A percentile compares a stretch with the other conserved stretches of the same genome.
phyloP scores from a whole-genome alignment of 2,113 vertebrate genomes.

The Irena cyanogastra region DNA sequence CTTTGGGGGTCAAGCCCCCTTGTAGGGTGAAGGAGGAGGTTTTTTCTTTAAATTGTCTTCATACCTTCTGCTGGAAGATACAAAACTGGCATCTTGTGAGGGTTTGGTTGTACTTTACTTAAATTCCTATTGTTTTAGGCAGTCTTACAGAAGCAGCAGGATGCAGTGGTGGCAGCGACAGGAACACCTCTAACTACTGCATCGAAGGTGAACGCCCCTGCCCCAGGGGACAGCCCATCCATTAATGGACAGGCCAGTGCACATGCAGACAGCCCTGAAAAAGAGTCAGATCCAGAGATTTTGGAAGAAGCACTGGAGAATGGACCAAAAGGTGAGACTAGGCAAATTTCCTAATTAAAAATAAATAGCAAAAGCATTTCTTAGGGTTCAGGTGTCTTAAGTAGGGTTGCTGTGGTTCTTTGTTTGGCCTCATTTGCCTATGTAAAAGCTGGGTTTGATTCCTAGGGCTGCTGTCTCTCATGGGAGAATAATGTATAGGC shows the following conservation, averaged over 20 bases:
- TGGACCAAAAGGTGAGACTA: constrained; percentile 82
- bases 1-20: background rate
- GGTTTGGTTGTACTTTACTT: background rate
- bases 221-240: constrained; percentile 73
- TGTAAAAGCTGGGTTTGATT: background rate
- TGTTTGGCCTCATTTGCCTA: background rate
- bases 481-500: background rate
- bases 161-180: constrained; percentile 68
- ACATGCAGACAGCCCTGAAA: constrained; percentile 80
- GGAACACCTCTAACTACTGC: constrained; percentile 67
- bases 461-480: background rate
- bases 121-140: constrained; percentile 73
- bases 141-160: constrained; percentile 91
- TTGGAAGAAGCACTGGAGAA: constrained; percentile 91
- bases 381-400: background rate
- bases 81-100: background rate
- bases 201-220: constrained; percentile 62
- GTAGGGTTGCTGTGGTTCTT: background rate
- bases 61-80: background rate
- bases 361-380: background rate
- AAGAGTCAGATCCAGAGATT: constrained; percentile 83
- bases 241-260: constrained; percentile 87
- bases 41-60: background rate
- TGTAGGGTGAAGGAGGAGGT: background rate
- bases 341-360: background rate